Evolutionary conservation across 2,113 vertebrate genomes (phyloP), one percentile per base, ranked within the genome.

Genomic region (Dipodomys merriami): DNA sequence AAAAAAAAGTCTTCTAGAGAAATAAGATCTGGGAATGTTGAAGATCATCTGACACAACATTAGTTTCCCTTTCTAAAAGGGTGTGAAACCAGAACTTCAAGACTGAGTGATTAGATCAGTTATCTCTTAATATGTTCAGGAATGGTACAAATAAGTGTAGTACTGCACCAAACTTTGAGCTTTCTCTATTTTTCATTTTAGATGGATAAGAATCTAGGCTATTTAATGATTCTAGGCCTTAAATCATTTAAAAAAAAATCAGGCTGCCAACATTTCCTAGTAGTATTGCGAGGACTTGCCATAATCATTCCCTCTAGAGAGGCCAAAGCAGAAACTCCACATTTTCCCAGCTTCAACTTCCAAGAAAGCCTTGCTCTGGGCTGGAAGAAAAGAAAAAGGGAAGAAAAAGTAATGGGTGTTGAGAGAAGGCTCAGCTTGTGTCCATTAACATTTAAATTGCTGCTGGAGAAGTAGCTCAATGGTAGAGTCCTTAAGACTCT

Each of bases 151-250:
- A 33, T 67, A 94, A 76, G 23, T 72, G 89, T 69, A 73, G 65
- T 29, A 74, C 11, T 81, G 27, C 13, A 79, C 57, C 68, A 77
- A 65, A 89, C 27, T 77, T 88, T 30, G 80, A 81, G 49, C 16
- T 91, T 94, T 71, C 29, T 93, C 68, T 23, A 65, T 89, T 95
- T 90, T 96, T 94, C 78, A 87, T 90, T 96, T 86, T 73, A 86
- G 68, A 90, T 83, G 25, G 78, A 73, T 46, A 33, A 84, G 69
- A 92, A 86, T 71, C 20, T 89, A 35, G 83, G 53, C 91, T 60
- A 86, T 91, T 35, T 81, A 68, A 62, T 85, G 73, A 91, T 57
- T 86, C 79, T 89, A 85, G 79, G 77, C 77, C 93, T 94, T 91
- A 57, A 86, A 69, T 57, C 86, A 77, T 44, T 57, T 15, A 60